Evolutionary conservation across 2,797 vertebrate genomes (phyloP).

Genomic region (Tapera naevia): DNA sequence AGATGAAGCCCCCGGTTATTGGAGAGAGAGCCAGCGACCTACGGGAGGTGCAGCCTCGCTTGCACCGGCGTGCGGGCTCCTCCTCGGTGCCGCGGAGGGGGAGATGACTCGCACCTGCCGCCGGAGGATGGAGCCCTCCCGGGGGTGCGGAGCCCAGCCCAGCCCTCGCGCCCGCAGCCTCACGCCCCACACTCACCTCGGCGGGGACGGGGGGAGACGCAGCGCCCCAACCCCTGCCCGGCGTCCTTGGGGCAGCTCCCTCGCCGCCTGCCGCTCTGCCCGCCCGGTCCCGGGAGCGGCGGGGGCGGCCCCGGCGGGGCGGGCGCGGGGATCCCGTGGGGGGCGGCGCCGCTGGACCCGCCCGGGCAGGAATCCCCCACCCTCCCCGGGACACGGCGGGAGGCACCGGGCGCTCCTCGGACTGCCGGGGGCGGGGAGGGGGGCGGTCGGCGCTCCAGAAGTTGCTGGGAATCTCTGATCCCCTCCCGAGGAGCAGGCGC

Average conservation of each 20-base stretch:
- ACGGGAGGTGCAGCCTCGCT: neutral
- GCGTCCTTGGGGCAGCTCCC: neutral
- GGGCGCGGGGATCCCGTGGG: neutral
- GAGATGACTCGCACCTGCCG: too few relatives aligned
- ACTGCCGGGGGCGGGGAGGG: neutral
- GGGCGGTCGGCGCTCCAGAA: too few relatives aligned
- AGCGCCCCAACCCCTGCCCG: too few relatives aligned
- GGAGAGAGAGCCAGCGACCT: neutral
- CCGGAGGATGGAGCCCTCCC: neutral
- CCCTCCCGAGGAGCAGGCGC: neutral
- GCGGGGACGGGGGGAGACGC: neutral
- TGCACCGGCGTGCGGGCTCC: neutral
- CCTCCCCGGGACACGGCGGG: neutral
- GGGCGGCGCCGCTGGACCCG: conserved; percentile 1
- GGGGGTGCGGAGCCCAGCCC: too few relatives aligned
- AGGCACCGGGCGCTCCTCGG: neutral
- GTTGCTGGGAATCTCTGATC: neutral
- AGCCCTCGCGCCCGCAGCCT: neutral
- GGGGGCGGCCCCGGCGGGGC: neutral
- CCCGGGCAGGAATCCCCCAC: neutral
- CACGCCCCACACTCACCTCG: neutral
- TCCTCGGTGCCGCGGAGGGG: too few relatives aligned
- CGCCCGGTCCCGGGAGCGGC: neutral
- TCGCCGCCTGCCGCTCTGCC: neutral
- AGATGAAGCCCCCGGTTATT: neutral